Percentiles rank a stretch among this genome's conserved stretches.
Evolutionary conservation across 1,140 invertebrate genomes (phyloP).

Genomic region (Hycleus phaleratus): DNA sequence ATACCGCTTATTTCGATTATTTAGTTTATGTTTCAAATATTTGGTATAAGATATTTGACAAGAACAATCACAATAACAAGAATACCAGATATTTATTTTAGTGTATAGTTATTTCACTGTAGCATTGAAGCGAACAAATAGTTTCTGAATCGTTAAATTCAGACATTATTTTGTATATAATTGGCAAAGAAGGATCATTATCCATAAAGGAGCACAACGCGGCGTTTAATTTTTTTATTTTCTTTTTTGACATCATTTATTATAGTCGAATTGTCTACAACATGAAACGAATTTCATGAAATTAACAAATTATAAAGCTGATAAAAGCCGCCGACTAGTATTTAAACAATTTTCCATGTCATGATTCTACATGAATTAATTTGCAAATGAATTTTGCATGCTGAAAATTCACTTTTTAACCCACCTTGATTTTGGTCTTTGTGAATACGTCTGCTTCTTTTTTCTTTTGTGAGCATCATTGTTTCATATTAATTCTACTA

Average conservation of each 20-base stretch:
- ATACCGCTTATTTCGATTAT: slow-evolving; percentile 12
- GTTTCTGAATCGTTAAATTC: too few relatives aligned
- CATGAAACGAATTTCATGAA: neutral
- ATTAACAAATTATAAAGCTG: neutral
- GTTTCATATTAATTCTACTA: neutral
- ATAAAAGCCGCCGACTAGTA: neutral
- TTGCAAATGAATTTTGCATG: slow-evolving; percentile 5
- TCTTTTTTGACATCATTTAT: neutral
- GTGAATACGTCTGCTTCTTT: neutral
- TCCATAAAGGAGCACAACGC: too few relatives aligned
- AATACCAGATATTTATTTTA: slow-evolving; percentile 4
- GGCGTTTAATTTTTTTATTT: too few relatives aligned
- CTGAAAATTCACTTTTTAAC: neutral
- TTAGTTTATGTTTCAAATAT: neutral
- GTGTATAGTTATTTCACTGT: neutral
- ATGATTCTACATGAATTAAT: neutral
- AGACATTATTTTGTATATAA: too few relatives aligned
- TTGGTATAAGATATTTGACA: neutral
- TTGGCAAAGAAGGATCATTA: too few relatives aligned
- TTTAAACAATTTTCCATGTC: neutral
- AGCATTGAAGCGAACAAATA: too few relatives aligned
- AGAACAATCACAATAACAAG: neutral
- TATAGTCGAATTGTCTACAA: neutral
- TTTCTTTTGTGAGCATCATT: neutral
- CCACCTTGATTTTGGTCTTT: neutral